Evolutionary conservation across 2,113 vertebrate genomes (phyloP), one percentile per base, ranked within the genome.

Genomic region (Aspidoscelis tigris): DNA sequence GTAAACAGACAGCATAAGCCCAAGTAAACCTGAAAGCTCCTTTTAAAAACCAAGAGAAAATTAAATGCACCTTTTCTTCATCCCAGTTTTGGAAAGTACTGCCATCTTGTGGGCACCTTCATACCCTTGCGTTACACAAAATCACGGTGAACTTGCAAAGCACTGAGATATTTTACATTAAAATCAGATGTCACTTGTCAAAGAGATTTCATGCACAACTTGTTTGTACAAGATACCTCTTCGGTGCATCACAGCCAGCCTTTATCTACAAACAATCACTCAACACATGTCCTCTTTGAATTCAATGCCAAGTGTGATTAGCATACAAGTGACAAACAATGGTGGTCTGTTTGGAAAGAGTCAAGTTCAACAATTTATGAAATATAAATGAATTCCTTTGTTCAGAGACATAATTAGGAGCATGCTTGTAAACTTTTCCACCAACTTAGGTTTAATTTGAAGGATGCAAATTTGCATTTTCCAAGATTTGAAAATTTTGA

Each of bases 61-160:
- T 68, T 77, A 70, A 84, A 39, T 7, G 11, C 8, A 41, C 12
- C 4, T 79, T 78, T n/a, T 65, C 22, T 4, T 8, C 24, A n/a
- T 20, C 44, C 39, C 33, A n/a, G 11, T 16, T 3, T n/a, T 65
- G 0, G 81, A 53, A 5, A 0, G 16, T 73, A 84, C 81, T 81
- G 77, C 86, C 0, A 0, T 10, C 0, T 73, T 20, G 5, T 0
- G 16, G 79, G 6, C 21, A 7, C 64, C 18, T 84, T 14, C 58
- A 26, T 61, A 64, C 16, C 14, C 58, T 64, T 61, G 33, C 55
- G 14, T 12, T 58, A 58, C 14, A 58, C 55, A 58, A 58, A 58
- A 58, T 11, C 18, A 76, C 16, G 47, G 24, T 33, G 39, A 39
- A 76, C 11, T 55, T 26, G 26, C 65, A 68, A 72, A 78, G 50